Evolutionary conservation across 23 tunicate genomes (phyloP).

Genomic region (Halocynthia aurantium): DNA sequence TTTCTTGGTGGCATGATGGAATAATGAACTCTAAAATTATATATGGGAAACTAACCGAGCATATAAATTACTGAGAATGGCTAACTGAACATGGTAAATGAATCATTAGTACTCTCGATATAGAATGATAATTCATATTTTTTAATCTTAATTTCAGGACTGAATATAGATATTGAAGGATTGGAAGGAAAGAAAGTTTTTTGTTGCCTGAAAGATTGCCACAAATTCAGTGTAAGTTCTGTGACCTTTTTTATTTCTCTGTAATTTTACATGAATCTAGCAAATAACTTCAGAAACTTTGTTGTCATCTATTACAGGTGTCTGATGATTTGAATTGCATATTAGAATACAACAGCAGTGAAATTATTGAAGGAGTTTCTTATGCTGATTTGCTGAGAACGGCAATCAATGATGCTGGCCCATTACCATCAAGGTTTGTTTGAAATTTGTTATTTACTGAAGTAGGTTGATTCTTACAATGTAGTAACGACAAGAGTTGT

Average conservation of each 20-base stretch:
- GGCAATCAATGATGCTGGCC: background rate
- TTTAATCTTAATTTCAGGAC: background rate
- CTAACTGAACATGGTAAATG: no score
- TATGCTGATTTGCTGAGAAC: background rate
- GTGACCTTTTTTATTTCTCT: no score
- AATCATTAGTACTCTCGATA: background rate
- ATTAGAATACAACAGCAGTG: background rate
- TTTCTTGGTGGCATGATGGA: no score
- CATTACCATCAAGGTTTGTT: background rate
- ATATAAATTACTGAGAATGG: no score
- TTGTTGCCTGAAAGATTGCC: slow-evolving; percentile 8
- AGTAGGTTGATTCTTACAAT: no score
- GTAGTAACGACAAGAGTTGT: no score
- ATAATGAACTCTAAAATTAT: no score
- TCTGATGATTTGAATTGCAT: background rate
- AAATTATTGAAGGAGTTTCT: background rate
- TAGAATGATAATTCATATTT: background rate
- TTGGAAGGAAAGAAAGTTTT: slow-evolving; percentile 5
- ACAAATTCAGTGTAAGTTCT: slow-evolving; percentile 23
- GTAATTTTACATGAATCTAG: background rate
- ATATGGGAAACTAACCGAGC: no score
- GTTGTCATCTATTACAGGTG: background rate
- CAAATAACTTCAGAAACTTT: background rate
- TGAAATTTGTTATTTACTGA: background rate
- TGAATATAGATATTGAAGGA: slow-evolving; percentile 10